These are phyloP conservation scores for Caranx melampygus DNA, from an alignment of 2,113 vertebrate genomes.

Conservation along the genomic window DNA sequence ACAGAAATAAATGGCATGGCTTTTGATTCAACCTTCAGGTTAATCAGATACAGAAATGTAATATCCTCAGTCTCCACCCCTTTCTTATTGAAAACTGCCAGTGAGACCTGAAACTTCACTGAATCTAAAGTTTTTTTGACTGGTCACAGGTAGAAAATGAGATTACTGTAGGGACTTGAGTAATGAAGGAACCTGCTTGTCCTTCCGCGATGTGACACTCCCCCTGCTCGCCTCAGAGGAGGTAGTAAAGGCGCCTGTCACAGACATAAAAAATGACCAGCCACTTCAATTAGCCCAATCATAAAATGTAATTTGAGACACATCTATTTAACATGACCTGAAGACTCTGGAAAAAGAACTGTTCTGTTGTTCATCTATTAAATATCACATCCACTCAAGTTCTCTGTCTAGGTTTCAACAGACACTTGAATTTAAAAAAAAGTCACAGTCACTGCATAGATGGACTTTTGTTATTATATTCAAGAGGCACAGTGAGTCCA, in stretches of 20 bases:
- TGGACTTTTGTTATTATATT: slow-evolving; percentile 48
- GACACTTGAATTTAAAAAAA: slow-evolving; percentile 50
- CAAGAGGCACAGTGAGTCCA: slow-evolving; percentile 26
- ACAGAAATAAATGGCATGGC: slow-evolving; percentile 17
- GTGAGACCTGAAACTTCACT: slow-evolving; percentile 29
- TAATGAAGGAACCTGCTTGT: slow-evolving; percentile 57
- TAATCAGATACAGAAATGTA: slow-evolving; percentile 51
- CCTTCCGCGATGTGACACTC: slow-evolving; percentile 45
- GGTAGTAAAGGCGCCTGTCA: slow-evolving; percentile 59
- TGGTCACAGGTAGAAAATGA: slow-evolving; percentile 46
- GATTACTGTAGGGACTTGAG: slow-evolving; percentile 48
- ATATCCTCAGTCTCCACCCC: slow-evolving; percentile 27
- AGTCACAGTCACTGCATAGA: slow-evolving; percentile 24
- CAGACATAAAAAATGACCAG: slow-evolving; percentile 66
- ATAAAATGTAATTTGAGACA: slow-evolving; percentile 69
- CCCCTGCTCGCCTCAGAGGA: slow-evolving; percentile 24
- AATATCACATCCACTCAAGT: slow-evolving; percentile 45
- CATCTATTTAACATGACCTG: slow-evolving; percentile 63
- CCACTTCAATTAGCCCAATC: slow-evolving; percentile 74
- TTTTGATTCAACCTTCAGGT: slow-evolving; percentile 44
- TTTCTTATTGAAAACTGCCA: slow-evolving; percentile 43
- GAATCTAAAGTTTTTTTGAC: slow-evolving; percentile 53
- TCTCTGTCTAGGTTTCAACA: slow-evolving; percentile 24
- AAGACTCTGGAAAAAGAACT: slow-evolving; percentile 38
- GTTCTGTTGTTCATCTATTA: slow-evolving; percentile 67